Conservation (phyloP, 1,140 invertebrate species). For the Galleria mellonella region DNA sequence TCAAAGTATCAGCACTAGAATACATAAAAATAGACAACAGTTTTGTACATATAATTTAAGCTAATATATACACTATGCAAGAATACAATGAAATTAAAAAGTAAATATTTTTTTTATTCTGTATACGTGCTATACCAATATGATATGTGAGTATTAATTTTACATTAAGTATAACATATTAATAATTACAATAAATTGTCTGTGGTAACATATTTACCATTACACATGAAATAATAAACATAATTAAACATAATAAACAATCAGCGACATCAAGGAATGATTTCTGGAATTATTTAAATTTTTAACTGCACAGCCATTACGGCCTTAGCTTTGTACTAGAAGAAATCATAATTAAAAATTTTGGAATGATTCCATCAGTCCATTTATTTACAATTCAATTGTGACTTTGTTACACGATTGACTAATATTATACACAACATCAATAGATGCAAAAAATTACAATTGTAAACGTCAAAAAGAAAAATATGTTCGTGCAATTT, state of each 20-base stretch:
- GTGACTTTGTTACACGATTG: not conserved
- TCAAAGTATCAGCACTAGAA: not conserved
- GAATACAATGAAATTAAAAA: not conserved
- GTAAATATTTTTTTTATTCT: not conserved
- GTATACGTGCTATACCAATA: conserved; percentile 8
- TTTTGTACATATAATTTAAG: conserved; percentile 9
- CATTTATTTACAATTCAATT: conserved; percentile 6
- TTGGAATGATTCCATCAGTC: conserved; percentile 29
- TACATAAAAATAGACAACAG: conserved; percentile 15
- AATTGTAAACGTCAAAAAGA: too few relatives aligned
- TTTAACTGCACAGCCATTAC: too few relatives aligned
- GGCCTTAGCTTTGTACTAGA: too few relatives aligned
- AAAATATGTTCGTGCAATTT: too few relatives aligned
- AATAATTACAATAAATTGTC: not conserved
- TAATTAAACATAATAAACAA: too few relatives aligned
- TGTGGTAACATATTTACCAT: too few relatives aligned
- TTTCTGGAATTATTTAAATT: too few relatives aligned
- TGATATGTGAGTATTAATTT: conserved; percentile 19
- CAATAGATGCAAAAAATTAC: not conserved
- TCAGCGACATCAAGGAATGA: too few relatives aligned
- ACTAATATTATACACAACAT: too few relatives aligned
- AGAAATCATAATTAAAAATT: not conserved
- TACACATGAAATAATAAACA: too few relatives aligned
- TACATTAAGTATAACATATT: conserved; percentile 2
- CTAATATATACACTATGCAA: not conserved